Conservation (phyloP, 2,797 vertebrate genomes). For the Rhabdophis nuchalis region DNA sequence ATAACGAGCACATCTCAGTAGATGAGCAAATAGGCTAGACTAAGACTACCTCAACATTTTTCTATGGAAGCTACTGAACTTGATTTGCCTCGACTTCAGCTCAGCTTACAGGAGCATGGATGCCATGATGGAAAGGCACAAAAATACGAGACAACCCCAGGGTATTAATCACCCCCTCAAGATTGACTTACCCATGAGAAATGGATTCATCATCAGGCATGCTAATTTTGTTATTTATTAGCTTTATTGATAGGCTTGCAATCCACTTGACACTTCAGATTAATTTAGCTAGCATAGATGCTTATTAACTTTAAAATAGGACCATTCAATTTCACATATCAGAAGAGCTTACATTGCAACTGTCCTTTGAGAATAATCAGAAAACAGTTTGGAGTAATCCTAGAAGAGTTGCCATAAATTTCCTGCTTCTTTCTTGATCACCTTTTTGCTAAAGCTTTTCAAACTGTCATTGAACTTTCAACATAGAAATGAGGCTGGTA, state of each 20-base stretch:
- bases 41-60: not conserved
- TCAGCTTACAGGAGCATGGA: not conserved
- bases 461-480: not conserved
- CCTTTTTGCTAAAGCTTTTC: not conserved
- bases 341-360: not conserved
- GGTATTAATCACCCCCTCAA: not conserved
- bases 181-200: not conserved
- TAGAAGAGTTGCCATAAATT: not conserved
- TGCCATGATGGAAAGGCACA: not conserved
- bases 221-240: not conserved
- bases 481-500: not conserved
- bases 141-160: not conserved
- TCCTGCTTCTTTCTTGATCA: not conserved
- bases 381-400: not conserved
- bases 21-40: not conserved
- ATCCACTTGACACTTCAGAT: not conserved
- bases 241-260: not conserved
- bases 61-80: not conserved
- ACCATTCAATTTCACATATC: not conserved
- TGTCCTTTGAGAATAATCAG: not conserved
- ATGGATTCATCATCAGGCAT: not conserved
- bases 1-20: not conserved
- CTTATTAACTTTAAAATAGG: not conserved
- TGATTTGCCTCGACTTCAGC: not conserved
- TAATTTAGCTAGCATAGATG: not conserved